Percentiles rank a stretch among this genome's conserved stretches.
Evolutionary conservation across 2,888 invertebrate genomes (phyloP).

Genomic region (Dexiosoma caninum): DNA sequence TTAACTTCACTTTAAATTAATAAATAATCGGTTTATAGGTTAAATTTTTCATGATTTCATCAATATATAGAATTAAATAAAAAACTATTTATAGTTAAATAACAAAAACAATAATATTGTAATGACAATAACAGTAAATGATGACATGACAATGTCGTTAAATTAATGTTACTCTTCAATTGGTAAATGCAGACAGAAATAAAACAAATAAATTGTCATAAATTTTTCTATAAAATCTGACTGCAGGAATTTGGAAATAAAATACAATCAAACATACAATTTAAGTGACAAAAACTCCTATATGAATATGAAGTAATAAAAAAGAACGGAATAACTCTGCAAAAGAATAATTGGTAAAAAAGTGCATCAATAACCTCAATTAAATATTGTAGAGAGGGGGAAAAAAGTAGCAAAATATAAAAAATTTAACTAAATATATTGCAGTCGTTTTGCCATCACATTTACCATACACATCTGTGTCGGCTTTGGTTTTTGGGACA

Average conservation of each 20-base stretch:
- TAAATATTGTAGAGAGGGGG: conserved; percentile 13
- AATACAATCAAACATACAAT: not conserved
- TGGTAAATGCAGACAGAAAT: not conserved
- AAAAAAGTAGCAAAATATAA: not conserved
- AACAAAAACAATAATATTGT: not conserved
- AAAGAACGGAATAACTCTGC: conserved; percentile 13
- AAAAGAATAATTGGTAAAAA: not conserved
- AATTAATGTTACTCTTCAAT: conserved; percentile 21
- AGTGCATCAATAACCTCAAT: conserved; percentile 51
- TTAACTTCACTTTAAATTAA: too few species aligned
- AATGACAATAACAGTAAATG: not conserved
- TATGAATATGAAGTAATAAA: not conserved
- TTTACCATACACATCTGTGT: conserved; percentile 15
- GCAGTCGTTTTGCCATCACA: conserved; percentile 50
- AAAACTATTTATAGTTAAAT: not conserved
- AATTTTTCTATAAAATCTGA: conserved; percentile 43
- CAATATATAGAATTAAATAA: not conserved
- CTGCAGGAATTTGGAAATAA: conserved; percentile 11
- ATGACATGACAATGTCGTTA: conserved; percentile 26
- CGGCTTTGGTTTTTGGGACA: not conserved
- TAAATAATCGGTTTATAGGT: not conserved
- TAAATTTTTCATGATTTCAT: not conserved
- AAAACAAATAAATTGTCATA: conserved; percentile 12
- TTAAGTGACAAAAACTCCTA: not conserved
- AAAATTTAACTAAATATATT: conserved; percentile 44